Base-by-base conservation (phyloP, 2,113 vertebrate genomes). In the Microcebus lehilahytsara region DNA sequence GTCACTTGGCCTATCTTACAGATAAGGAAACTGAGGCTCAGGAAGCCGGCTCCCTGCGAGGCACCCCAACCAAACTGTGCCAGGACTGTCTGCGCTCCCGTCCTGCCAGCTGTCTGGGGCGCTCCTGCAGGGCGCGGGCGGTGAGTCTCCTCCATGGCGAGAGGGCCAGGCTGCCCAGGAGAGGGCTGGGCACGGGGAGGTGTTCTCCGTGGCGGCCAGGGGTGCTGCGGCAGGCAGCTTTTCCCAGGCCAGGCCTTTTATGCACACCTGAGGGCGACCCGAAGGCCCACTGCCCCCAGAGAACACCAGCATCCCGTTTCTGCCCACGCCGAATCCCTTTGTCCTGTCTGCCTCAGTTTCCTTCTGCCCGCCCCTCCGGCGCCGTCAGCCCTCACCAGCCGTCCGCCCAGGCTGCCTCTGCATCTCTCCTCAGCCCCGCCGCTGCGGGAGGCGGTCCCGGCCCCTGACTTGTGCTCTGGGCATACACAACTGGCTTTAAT, bases 281-380 rank as follows among this genome's bases (percentile, higher is more conserved):
- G 3, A 23, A 14, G 27, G 32, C 11, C 53, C 25, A 22, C 42
- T 58, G 4, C 4, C 19, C 19, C 32, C 20, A 12, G 22, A 58
- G 40, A 53, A 13, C 27, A 13, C 40, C 22, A 56, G 20, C 6
- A 2, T 34, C 46, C 12, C 25, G 5, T 66, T 58, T 77, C 5
- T 8, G 1, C 5, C 3, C 2, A 1, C 3, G 19, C 9, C 3
- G 2, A 4, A 34, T 17, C 6, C 20, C 37, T 58, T 46, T 72
- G 37, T 74, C 16, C 71, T 66, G 42, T 60, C 11, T 34, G 0
- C 66, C 56, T 49, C 77, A 11, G 13, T 34, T 30, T 23, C n/a
- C 42, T 13, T 78, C 53, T 71, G 37, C 30, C 93, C 9, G 0
- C 42, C 56, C 75, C 42, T 83, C 16, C 56, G 69, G 40, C 0